Evolutionary conservation across 2,797 vertebrate genomes (phyloP), one percentile per base, ranked within the genome.

Genomic region (Sylvilagus floridanus): DNA sequence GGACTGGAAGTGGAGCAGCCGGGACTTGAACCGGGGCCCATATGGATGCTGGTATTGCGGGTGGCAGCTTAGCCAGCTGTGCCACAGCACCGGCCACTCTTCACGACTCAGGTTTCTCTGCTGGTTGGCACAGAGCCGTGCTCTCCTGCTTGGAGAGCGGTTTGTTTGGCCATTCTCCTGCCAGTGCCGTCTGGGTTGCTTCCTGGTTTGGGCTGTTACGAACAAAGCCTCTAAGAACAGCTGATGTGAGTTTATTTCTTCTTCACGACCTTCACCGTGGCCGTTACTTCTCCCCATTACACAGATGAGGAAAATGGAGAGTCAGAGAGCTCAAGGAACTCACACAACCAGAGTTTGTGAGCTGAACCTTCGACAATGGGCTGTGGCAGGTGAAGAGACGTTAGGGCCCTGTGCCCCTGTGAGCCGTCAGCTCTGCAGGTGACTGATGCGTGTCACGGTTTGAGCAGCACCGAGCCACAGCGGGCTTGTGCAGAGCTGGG

Each of bases 251-350:
- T 68, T 75, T 75, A 50, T 47, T 77, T 71, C 62, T 69, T 71
- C 24, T 28, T 87, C 13, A 21, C 19, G 62, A 0, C 7, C 32
- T 17, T 88, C 37, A 77, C 3, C 79, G 13, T 6, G 57, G 75
- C 50, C 14, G 7, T 62, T 32, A 78, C 47, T 83, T 76, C 37
- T 57, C 19, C 26, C 50, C 66, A 77, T 89, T 89, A 32, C 32
- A 32, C 14, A 66, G 69, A 42, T 30, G 32, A 72, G 66, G 42
- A 54, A 37, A 78, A 65, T 14, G 9, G 78, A 78, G 72, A 76
- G 54, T 26, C 72, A 37, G 88, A 93, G 68, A 83, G 90, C 28
- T 93, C 66, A 71, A 68, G 35, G 37, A 42, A 78, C 14, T 72
- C 65, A 73, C 75, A 63, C 50, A 73, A 79, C 85, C 47, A 84